Conservation (phyloP, 2,888 invertebrate species). For the Melinaea menophilus region DNA sequence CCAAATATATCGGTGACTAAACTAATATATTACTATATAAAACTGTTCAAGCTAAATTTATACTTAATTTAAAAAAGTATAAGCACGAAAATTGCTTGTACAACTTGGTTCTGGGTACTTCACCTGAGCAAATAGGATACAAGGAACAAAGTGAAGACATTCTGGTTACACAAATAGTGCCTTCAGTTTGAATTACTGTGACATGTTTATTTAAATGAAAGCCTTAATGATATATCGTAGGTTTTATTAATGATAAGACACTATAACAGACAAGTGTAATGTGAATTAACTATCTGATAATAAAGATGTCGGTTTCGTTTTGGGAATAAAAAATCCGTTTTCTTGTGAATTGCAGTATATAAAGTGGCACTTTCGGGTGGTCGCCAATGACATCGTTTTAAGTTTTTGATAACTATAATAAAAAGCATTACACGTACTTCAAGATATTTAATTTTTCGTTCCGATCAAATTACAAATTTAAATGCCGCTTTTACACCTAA, state of each 20-base stretch:
- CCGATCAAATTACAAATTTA: conserved; percentile 18
- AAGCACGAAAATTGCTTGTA: conserved; percentile 21
- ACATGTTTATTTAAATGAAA: conserved; percentile 4
- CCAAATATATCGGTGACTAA: conserved; percentile 16
- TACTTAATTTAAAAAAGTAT: background rate
- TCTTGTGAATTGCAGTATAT: background rate
- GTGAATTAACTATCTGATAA: no score
- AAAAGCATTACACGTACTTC: conserved; percentile 5
- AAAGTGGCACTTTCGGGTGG: background rate
- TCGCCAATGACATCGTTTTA: conserved; percentile 9
- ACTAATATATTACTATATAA: conserved; percentile 9
- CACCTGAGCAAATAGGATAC: conserved; percentile 45
- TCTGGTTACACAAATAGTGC: conserved; percentile 18
- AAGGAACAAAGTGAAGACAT: conserved; percentile 10
- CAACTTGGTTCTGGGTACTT: conserved; percentile 25
- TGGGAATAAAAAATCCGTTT: background rate
- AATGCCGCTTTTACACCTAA: conserved; percentile 10
- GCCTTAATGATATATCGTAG: conserved; percentile 2
- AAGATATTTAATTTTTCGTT: conserved; percentile 3
- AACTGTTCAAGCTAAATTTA: conserved; percentile 5
- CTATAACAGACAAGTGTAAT: no score
- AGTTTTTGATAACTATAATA: conserved; percentile 7
- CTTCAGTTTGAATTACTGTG: conserved; percentile 4
- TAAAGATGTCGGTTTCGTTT: background rate
- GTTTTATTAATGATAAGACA: background rate